Base-by-base conservation (phyloP, 2,797 vertebrate genomes). In the Phoxinus dragarum region DNA sequence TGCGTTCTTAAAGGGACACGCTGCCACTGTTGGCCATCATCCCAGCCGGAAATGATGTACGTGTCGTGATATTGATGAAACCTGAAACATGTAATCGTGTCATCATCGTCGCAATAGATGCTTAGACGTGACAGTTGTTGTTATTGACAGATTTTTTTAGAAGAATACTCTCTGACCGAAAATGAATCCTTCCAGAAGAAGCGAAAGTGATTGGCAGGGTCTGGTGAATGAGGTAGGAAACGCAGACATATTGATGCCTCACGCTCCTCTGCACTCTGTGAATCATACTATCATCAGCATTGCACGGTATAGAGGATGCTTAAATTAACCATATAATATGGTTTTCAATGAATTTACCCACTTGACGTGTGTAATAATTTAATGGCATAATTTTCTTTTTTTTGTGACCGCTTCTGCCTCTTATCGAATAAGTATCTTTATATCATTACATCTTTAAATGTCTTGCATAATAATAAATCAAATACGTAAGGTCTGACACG, bases 181-280 rank as follows among this genome's bases (percentile, higher is more conserved):
- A 88, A 98, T 98, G 97, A 93, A 96, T 87, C 84, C 90, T 54
- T 90, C 93, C 89, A 91, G 94, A 83, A 95, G 97, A 85, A 97
- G 92, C 87, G 98, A 98, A 91, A 96, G 95, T 88, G 98, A 98
- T 92, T 98, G 97, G 97, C 97, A 98, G 93, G 97, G 96, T 79
- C 93, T 98, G 90, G 92, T 97, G 88, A 97, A 92, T 89, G 98
- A 99, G 97, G 97, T 99, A 96, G 97, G 96, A 88, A 92, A 89
- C 81, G 75, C 67, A 47, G 40, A 83, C 52, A 59, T 69, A n/a
- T 61, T 40, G 23, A 47, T 78, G 74, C 34, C 10, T 66, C 11
- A 12, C 27, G 64, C 31, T 61, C 36, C 12, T 59, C 61, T 81
- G 61, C 42, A 73, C 68, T 21, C 27, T 40, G 16, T 85, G 67